phyloP scores from a whole-genome alignment of 2,113 vertebrate genomes.

The Charadrius vociferus region DNA sequence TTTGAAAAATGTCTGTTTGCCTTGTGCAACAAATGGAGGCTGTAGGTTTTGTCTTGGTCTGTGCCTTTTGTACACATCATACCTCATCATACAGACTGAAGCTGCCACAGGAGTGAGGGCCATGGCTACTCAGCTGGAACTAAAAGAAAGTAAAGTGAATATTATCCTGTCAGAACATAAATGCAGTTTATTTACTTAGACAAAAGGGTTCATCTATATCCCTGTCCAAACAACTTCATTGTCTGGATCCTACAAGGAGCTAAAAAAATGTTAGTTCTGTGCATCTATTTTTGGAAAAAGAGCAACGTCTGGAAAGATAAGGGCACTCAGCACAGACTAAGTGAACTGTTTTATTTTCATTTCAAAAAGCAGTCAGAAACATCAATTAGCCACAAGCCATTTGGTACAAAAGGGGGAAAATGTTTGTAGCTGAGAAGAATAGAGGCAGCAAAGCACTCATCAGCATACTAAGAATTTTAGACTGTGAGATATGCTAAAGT shows the following conservation, averaged over 20 bases:
- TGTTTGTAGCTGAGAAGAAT: constrained; percentile 88
- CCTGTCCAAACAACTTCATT: constrained; percentile 95
- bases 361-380: constrained; percentile 90
- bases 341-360: constrained; percentile 90
- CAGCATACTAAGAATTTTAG: constrained; percentile 92
- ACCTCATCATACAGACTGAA: constrained; percentile 83
- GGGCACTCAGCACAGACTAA: constrained; percentile 83
- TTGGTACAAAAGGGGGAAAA: constrained; percentile 87
- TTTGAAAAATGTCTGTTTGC: constrained; percentile 98
- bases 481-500: constrained; percentile 96
- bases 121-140: constrained; percentile 88
- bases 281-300: constrained; percentile 84
- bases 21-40: constrained; percentile 90
- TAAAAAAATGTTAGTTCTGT: constrained; percentile 80
- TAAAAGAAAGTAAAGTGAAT: constrained; percentile 92
- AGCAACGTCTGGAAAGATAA: constrained; percentile 86
- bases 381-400: constrained; percentile 92
- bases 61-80: constrained; percentile 88
- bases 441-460: constrained; percentile 87
- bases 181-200: constrained; percentile 97
- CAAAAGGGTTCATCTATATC: constrained; percentile 96
- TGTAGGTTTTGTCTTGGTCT: constrained; percentile 86
- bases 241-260: constrained; percentile 86
- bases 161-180: constrained; percentile 93
- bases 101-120: constrained; percentile 82